Evolutionary conservation across 1,140 invertebrate species (phyloP).

Genomic region (Palaemon carinicauda): DNA sequence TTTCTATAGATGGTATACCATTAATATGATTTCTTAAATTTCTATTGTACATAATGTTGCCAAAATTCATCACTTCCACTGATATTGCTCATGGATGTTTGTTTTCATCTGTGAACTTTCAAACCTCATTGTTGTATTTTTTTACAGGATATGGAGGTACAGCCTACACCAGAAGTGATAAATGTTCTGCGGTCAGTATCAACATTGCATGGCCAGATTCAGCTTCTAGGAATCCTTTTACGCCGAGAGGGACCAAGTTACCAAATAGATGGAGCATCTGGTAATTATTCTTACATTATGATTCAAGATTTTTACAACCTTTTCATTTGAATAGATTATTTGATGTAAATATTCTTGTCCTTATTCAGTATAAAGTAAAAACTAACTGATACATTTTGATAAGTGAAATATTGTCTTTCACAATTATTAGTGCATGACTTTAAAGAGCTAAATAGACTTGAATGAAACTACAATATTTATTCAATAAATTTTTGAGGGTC

Average conservation of each 20-base stretch:
- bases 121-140: neutral
- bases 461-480: no score
- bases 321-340: neutral
- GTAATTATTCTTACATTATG: slow-evolving; percentile 60
- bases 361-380: no score
- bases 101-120: neutral
- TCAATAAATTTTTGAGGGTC: no score
- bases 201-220: slow-evolving; percentile 80
- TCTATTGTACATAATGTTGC: no score
- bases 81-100: neutral
- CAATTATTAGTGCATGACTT: no score
- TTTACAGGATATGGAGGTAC: slow-evolving; percentile 64
- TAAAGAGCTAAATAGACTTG: no score
- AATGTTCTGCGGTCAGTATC: slow-evolving; percentile 74
- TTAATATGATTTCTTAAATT: no score
- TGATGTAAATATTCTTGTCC: neutral
- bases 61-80: no score
- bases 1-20: no score
- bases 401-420: no score
- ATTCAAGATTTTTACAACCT: neutral
- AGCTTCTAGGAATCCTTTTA: slow-evolving; percentile 85
- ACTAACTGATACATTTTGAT: no score
- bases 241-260: slow-evolving; percentile 84
- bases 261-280: slow-evolving; percentile 72
- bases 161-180: slow-evolving; percentile 78